phyloP scores from a whole-genome alignment of 2,113 vertebrate genomes.

The Lepidothrix coronata region DNA sequence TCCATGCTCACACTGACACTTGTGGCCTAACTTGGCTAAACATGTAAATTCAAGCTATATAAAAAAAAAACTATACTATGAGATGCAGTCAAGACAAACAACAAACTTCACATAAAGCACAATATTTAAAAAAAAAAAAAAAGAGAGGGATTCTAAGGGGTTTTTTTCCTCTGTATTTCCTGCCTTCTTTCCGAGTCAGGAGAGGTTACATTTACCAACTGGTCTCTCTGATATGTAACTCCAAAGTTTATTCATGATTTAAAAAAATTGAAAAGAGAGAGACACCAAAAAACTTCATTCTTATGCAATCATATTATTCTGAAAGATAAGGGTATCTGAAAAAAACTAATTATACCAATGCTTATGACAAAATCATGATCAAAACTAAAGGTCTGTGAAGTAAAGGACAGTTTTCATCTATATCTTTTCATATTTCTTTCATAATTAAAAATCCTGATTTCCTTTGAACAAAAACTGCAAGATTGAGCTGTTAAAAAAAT shows the following conservation, averaged over 20 bases:
- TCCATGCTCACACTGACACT: background rate
- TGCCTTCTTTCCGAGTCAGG: background rate
- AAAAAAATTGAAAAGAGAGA: background rate
- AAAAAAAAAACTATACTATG: background rate
- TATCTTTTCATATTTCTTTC: background rate
- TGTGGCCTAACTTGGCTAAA: background rate
- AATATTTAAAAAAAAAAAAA: background rate
- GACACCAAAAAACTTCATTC: background rate
- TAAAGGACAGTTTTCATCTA: background rate
- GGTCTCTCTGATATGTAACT: background rate
- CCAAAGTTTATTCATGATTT: background rate
- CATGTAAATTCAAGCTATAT: background rate
- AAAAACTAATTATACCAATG: background rate
- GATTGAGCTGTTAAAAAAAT: background rate
- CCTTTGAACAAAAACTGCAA: background rate
- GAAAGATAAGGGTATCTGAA: background rate
- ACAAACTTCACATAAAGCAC: background rate
- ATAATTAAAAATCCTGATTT: background rate
- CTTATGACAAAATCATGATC: background rate
- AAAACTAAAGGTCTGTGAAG: background rate
- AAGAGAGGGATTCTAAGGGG: background rate
- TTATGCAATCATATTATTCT: background rate
- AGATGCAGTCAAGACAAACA: background rate
- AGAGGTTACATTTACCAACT: background rate
- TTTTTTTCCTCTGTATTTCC: background rate